These are phyloP conservation scores for Penelope pileata DNA, from an alignment of 2,113 vertebrate genomes.

Conservation along the genomic window DNA sequence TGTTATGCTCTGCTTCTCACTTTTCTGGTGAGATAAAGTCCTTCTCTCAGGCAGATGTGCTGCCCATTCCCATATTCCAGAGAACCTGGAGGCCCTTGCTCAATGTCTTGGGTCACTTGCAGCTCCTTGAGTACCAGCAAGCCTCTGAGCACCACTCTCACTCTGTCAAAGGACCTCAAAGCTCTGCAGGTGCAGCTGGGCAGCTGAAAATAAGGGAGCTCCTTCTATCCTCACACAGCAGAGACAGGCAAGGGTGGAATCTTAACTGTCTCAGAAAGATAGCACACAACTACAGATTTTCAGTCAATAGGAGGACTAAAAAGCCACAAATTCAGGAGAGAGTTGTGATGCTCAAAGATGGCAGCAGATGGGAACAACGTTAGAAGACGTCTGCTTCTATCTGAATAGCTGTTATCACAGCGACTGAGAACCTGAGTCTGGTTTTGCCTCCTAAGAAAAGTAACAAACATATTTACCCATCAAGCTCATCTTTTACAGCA, in stretches of 20 bases:
- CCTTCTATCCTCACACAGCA: background rate
- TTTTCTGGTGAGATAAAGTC: background rate
- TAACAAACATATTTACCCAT: background rate
- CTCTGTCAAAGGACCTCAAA: background rate
- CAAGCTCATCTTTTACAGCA: background rate
- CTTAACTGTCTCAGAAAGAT: background rate
- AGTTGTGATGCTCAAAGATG: background rate
- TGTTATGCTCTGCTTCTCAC: background rate
- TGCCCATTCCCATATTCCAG: background rate
- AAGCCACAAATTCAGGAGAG: background rate
- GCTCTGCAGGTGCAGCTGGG: background rate
- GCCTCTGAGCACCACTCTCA: background rate
- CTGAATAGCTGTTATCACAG: background rate
- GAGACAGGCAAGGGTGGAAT: background rate
- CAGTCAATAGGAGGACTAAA: background rate
- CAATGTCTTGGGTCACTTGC: background rate
- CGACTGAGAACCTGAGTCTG: background rate
- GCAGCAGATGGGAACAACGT: background rate
- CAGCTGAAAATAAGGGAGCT: background rate
- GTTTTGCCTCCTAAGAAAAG: background rate
- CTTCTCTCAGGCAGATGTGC: background rate
- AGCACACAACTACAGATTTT: background rate
- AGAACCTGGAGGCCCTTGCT: background rate
- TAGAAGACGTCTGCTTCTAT: background rate
- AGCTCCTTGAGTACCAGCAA: background rate